Evolutionary conservation across 64 coral and sea anemone genomes (phyloP).

Genomic region (Dendrophyllia cribrosa): DNA sequence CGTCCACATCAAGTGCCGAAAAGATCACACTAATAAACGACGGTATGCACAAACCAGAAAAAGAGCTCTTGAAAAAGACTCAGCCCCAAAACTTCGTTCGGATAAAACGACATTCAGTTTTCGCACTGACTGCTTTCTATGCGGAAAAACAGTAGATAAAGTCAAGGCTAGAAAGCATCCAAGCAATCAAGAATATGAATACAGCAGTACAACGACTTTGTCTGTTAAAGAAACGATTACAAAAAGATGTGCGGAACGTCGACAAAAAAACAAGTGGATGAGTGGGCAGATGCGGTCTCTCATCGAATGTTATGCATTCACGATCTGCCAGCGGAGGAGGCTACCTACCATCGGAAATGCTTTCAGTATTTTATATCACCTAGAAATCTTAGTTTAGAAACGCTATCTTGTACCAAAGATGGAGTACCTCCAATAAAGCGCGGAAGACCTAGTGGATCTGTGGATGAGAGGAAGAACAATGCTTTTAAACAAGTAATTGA

Average conservation of each 20-base stretch:
- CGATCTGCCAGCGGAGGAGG: too few relatives aligned
- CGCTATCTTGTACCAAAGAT: too few relatives aligned
- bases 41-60: conserved; percentile 21
- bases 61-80: neutral
- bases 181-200: conserved; percentile 38
- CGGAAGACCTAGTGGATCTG: too few relatives aligned
- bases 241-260: conserved; percentile 27
- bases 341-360: too few relatives aligned
- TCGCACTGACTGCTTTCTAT: conserved; percentile 29
- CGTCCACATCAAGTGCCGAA: conserved; percentile 24
- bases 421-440: too few relatives aligned
- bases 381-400: too few relatives aligned
- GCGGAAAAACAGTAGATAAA: conserved; percentile 45
- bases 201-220: neutral
- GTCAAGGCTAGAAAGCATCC: conserved; percentile 18
- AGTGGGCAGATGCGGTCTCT: too few relatives aligned
- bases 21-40: conserved; percentile 28
- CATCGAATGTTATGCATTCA: too few relatives aligned
- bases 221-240: conserved; percentile 12
- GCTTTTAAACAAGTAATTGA: too few relatives aligned
- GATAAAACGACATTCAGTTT: neutral
- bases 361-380: too few relatives aligned
- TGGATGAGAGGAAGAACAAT: too few relatives aligned
- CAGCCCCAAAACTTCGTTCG: neutral
- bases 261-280: too few relatives aligned